These are phyloP conservation scores for Tupaia tana DNA, from an alignment of 2,113 vertebrate species.

Conservation along the genomic window DNA sequence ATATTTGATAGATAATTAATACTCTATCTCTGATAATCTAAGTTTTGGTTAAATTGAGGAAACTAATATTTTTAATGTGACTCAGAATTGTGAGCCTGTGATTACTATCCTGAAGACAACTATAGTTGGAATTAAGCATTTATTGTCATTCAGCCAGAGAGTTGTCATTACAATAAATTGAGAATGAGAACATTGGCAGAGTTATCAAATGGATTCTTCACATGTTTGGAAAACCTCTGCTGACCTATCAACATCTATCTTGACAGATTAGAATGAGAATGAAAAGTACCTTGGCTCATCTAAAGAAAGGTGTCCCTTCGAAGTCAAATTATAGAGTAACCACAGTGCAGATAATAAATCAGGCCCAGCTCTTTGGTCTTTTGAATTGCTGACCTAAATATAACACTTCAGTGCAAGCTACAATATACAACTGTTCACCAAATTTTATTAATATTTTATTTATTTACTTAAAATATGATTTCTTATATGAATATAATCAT, in stretches of 20 bases:
- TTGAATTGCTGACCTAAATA: background rate
- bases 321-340: conserved; percentile 37
- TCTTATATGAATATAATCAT: too few species aligned
- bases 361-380: background rate
- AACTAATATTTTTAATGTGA: conserved; percentile 17
- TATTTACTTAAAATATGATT: too few species aligned
- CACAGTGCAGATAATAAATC: background rate
- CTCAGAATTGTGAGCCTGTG: background rate
- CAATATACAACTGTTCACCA: background rate
- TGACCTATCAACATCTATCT: conserved; percentile 16
- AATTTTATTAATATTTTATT: background rate
- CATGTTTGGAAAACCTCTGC: conserved; percentile 14
- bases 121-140: background rate
- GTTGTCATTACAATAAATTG: conserved; percentile 53
- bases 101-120: background rate
- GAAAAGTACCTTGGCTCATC: conserved; percentile 13
- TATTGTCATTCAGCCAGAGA: background rate
- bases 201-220: background rate
- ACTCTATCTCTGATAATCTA: background rate
- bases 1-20: background rate
- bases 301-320: conserved; percentile 4
- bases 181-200: background rate
- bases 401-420: background rate
- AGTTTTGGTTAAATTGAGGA: background rate
- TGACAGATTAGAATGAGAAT: background rate